These are phyloP conservation scores for Dendrocopos noguchii DNA, from an alignment of 2,113 vertebrate genomes.

Conservation along the genomic window DNA sequence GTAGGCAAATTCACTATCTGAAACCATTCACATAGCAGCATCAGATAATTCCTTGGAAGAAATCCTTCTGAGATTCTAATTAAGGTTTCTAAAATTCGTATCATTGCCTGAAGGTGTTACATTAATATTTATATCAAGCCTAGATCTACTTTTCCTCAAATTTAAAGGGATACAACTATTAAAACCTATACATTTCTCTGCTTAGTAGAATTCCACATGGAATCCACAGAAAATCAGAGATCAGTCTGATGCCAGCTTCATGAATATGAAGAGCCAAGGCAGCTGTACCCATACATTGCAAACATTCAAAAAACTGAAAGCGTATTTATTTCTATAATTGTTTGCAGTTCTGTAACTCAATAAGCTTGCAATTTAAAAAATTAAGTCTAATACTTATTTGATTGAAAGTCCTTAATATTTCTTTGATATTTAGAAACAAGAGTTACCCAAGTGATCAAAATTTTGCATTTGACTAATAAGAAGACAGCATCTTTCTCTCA, in stretches of 20 bases:
- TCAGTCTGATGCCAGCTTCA: neutral
- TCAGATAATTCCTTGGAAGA: neutral
- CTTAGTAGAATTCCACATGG: neutral
- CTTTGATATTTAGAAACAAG: neutral
- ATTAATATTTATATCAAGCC: constrained; percentile 38
- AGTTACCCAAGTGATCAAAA: neutral
- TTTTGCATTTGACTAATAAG: neutral
- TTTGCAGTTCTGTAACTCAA: neutral
- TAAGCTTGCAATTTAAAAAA: neutral
- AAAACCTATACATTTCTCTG: neutral
- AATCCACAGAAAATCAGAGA: neutral
- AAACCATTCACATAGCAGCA: neutral
- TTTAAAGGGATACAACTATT: neutral
- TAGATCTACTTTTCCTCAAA: neutral
- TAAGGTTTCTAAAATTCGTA: neutral
- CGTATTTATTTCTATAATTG: neutral
- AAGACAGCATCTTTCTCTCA: neutral
- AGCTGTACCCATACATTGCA: neutral
- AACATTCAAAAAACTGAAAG: neutral
- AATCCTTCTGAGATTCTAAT: constrained; percentile 1
- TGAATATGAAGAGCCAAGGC: neutral
- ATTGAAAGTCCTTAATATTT: too few relatives aligned
- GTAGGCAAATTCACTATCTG: neutral
- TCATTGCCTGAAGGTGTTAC: neutral
- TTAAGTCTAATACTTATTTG: too few relatives aligned